Percentiles rank a stretch among this genome's conserved stretches.
These are phyloP conservation scores for Oxyura jamaicensis DNA, from an alignment of 2,113 vertebrate species.

Conservation along the genomic window DNA sequence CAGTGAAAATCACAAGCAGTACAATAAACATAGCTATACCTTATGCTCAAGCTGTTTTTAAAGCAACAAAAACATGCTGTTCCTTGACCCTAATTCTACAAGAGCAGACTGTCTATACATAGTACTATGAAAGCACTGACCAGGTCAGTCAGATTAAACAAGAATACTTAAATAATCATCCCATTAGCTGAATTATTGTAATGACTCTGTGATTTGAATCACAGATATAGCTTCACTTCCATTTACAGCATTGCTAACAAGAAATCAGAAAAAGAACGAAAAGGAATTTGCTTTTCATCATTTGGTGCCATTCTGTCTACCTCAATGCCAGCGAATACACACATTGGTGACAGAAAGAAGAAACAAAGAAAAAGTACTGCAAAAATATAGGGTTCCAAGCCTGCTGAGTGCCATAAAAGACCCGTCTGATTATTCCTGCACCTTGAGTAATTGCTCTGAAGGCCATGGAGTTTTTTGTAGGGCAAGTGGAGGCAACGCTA, in stretches of 20 bases:
- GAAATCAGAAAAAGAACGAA: neutral
- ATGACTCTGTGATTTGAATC: neutral
- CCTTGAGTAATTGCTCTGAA: neutral
- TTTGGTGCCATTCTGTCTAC: neutral
- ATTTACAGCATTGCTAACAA: neutral
- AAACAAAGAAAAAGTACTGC: neutral
- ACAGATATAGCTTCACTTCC: neutral
- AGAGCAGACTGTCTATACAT: neutral
- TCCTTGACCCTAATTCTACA: neutral
- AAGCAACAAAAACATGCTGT: neutral
- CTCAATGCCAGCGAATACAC: neutral
- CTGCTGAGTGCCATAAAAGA: neutral
- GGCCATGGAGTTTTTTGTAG: neutral
- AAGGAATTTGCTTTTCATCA: neutral
- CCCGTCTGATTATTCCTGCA: neutral
- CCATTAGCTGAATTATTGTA: constrained; percentile 42
- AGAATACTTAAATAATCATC: constrained; percentile 2
- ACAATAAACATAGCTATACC: neutral
- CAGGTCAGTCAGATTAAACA: constrained; percentile 21
- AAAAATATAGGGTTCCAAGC: neutral
- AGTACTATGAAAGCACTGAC: neutral
- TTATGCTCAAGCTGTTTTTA: neutral
- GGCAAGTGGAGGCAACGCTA: neutral
- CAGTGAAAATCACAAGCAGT: neutral
- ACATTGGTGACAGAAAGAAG: neutral